Evolutionary conservation across 1,140 invertebrate species (phyloP).

Genomic region (Neoseiulus cucumeris): DNA sequence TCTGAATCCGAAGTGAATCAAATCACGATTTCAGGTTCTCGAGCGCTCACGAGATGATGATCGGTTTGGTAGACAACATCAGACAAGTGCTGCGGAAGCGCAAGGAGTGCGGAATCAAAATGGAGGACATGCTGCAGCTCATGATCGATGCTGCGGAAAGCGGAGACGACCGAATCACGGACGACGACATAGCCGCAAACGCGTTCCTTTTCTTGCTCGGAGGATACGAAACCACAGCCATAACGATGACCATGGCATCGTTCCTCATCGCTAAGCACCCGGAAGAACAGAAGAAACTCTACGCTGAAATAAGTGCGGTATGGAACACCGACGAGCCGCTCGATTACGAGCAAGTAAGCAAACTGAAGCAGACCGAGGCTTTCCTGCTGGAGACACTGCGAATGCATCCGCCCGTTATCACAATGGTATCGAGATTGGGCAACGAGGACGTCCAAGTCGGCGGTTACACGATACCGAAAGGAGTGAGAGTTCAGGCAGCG

Average conservation of each 20-base stretch:
- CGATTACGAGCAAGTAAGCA: neutral
- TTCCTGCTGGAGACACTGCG: slow-evolving; percentile 20
- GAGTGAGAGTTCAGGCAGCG: slow-evolving; percentile 23
- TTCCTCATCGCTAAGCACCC: slow-evolving; percentile 28
- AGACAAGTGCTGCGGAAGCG: slow-evolving; percentile 20
- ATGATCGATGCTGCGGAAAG: slow-evolving; percentile 18
- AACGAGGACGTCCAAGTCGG: slow-evolving; percentile 16
- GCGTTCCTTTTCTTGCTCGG: slow-evolving; percentile 28
- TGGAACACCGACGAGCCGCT: neutral
- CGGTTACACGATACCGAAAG: slow-evolving; percentile 30
- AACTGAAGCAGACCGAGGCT: neutral
- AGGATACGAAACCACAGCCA: slow-evolving; percentile 32
- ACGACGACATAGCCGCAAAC: slow-evolving; percentile 25
- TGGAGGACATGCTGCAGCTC: slow-evolving; percentile 18
- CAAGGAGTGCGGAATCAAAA: neutral
- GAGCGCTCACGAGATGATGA: slow-evolving; percentile 23
- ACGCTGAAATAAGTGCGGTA: slow-evolving; percentile 23
- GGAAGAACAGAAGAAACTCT: slow-evolving; percentile 28
- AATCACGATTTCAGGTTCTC: slow-evolving; percentile 24
- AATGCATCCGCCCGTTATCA: slow-evolving; percentile 22
- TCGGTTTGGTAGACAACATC: slow-evolving; percentile 24
- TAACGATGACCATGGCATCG: slow-evolving; percentile 25
- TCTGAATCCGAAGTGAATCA: no score
- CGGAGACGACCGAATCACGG: slow-evolving; percentile 9
- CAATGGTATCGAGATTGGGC: slow-evolving; percentile 16